A percentile compares a stretch with the other conserved stretches of the same genome.
phyloP scores from a whole-genome alignment of 2,113 vertebrate genomes.

The Panthera uncia region DNA sequence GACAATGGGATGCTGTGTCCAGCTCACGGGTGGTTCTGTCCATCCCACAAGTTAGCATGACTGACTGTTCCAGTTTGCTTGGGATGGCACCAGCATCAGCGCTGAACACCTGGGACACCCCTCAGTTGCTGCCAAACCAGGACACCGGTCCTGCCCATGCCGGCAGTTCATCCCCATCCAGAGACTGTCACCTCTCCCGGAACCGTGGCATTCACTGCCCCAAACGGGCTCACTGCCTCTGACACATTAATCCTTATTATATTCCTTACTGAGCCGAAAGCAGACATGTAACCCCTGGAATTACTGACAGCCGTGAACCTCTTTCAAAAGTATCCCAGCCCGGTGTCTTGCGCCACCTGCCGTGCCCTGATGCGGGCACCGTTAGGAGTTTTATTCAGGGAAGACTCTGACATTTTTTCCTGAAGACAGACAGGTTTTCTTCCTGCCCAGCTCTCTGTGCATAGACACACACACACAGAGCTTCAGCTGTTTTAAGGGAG shows the following conservation, averaged over 20 bases:
- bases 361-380: fast-evolving
- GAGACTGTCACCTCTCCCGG: background rate
- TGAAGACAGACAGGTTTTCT: background rate
- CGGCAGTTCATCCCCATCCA: background rate
- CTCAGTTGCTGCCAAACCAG: background rate
- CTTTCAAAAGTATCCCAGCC: background rate
- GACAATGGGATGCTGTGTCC: background rate
- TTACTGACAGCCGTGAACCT: background rate
- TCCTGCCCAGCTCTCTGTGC: background rate
- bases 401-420: background rate
- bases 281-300: background rate
- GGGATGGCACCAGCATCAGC: background rate
- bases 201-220: background rate
- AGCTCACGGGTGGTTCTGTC: background rate
- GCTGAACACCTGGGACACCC: background rate
- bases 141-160: background rate
- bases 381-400: background rate
- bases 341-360: background rate
- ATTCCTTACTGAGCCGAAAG: background rate
- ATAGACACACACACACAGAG: background rate
- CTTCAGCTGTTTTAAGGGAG: background rate
- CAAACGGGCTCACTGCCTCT: background rate
- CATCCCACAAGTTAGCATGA: background rate
- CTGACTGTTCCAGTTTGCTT: background rate
- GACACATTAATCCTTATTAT: background rate